Evolutionary conservation across 2,888 invertebrate genomes (phyloP).

Genomic region (Lapara coniferarum): DNA sequence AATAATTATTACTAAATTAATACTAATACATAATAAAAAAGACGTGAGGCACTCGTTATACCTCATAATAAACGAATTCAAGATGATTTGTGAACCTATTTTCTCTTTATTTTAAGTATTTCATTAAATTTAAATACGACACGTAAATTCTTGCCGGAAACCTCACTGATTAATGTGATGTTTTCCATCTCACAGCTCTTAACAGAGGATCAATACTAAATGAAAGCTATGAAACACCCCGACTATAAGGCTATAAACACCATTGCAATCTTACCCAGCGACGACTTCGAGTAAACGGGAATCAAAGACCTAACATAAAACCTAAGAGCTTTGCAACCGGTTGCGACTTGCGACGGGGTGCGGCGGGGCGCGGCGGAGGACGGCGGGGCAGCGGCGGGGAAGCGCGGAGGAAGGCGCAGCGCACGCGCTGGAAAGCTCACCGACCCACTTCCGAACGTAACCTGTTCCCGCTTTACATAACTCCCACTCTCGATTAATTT

Average conservation of each 20-base stretch:
- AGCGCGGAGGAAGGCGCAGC: constrained; percentile 50
- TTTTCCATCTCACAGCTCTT: too few species aligned
- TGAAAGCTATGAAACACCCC: too few species aligned
- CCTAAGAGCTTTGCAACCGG: constrained; percentile 19
- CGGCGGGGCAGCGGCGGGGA: background rate
- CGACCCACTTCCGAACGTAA: constrained; percentile 64
- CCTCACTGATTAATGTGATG: too few species aligned
- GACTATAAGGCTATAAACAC: background rate
- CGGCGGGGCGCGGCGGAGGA: background rate
- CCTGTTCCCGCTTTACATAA: constrained; percentile 51
- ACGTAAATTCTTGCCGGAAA: too few species aligned
- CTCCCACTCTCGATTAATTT: constrained; percentile 48
- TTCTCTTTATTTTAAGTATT: too few species aligned
- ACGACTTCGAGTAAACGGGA: constrained; percentile 10
- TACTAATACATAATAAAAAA: too few species aligned
- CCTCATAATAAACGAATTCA: background rate
- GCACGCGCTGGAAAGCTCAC: constrained; percentile 64
- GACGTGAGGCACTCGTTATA: too few species aligned
- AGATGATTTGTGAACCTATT: too few species aligned
- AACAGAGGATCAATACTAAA: too few species aligned
- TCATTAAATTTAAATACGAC: too few species aligned
- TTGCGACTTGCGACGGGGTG: background rate
- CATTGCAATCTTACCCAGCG: background rate
- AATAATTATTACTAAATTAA: too few species aligned
- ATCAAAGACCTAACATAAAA: constrained; percentile 22